Base-by-base conservation (phyloP, 2,888 invertebrate species). In the Hymenopus coronatus region DNA sequence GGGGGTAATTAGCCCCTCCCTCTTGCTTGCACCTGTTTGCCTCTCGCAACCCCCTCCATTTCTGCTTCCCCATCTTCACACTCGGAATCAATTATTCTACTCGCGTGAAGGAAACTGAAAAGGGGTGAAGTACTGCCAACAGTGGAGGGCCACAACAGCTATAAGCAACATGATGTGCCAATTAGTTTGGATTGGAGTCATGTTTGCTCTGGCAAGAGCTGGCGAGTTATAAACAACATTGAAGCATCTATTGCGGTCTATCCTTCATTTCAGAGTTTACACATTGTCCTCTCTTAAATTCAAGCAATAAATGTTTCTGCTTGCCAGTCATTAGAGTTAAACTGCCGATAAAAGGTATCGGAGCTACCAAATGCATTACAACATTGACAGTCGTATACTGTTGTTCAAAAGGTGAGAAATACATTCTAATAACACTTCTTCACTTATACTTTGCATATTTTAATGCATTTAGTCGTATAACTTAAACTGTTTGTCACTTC, bases 31-130 rank as follows among this genome's bases (percentile, higher is more conserved):
- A 70, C 54, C 54, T 70, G 54, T 70, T 70, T 20, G 54, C 54
- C 54, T 70, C 54, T 25, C 83, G 83, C 28, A 27, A 28, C 15
- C 15, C 14, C 28, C 83, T 33, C 33, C 84, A 33, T 14, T 83
- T 27, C 27, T 83, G 28, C 83, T 28, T 83, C 28, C 33, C 84
- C 40, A 33, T 30, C n/a, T 84, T 40, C 84, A 20, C 46, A 40
- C 84, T 40, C 84, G 46, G 33, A 84, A 84, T 84, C 84, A 84
- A 84, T 84, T 84, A 84, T 84, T 84, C 84, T 30, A 46, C 27
- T 84, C 84, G 46, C 84, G 84, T 84, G 84, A 25, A 46, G 84
- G 54, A 70, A 84, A 84, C 33, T 84, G 40, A 84, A 84, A 84
- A 84, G 33, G 30, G 40, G 84, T 25, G 84, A 33, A 84, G 84